Conservation (phyloP, 2,113 vertebrate genomes). For the Neopipo cinnamomea region DNA sequence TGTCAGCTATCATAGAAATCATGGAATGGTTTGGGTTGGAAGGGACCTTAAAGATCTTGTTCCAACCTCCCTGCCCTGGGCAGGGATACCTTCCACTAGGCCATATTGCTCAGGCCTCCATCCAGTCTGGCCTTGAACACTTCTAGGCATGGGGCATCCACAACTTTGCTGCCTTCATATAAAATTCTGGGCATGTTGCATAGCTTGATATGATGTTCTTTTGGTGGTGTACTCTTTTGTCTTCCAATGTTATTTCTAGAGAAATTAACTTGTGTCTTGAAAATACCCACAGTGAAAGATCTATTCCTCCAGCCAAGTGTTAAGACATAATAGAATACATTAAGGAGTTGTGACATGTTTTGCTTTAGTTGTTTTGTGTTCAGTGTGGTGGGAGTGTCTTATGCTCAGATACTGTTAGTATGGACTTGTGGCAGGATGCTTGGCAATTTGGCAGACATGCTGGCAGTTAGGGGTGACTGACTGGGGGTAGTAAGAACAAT, state of each 20-base stretch:
- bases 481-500: slow-evolving; percentile 35
- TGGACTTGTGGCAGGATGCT: neutral
- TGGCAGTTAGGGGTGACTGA: slow-evolving; percentile 2
- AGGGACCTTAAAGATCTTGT: neutral
- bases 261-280: neutral
- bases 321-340: neutral
- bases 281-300: neutral
- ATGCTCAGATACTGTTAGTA: neutral
- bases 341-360: neutral
- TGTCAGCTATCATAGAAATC: neutral
- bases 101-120: neutral
- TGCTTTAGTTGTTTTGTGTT: neutral
- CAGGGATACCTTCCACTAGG: neutral
- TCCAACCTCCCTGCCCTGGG: neutral
- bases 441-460: neutral
- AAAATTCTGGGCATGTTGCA: neutral
- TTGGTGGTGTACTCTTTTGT: neutral
- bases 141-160: neutral
- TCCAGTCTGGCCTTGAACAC: neutral
- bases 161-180: neutral
- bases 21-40: neutral
- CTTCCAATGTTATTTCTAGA: neutral
- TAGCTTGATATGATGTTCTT: neutral
- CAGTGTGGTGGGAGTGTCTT: neutral
- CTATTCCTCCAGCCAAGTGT: neutral